phyloP scores from a whole-genome alignment of 2,797 vertebrate species.

The Argyrosomus regius region DNA sequence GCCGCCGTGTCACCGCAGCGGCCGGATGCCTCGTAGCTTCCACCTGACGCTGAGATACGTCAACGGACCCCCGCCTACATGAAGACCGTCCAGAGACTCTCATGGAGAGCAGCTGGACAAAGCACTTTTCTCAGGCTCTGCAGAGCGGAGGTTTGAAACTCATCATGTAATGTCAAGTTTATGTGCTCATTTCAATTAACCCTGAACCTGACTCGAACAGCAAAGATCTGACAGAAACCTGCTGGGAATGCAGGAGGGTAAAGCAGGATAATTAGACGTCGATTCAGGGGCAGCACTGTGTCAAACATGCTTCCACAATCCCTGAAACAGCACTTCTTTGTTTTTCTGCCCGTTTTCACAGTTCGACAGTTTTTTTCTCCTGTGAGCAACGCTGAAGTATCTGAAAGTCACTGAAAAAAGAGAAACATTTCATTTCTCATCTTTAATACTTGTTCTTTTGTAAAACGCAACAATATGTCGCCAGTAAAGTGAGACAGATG shows the following conservation, averaged over 20 bases:
- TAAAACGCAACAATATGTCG: not conserved
- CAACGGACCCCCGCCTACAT: constrained; percentile 89
- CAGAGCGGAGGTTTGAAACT: not conserved
- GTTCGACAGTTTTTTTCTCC: no score
- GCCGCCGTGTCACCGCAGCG: constrained; percentile 72
- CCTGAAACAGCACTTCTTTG: not conserved
- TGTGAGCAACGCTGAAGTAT: not conserved
- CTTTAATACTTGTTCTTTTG: not conserved
- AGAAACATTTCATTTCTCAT: not conserved
- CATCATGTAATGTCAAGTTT: not conserved
- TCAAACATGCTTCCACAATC: not conserved
- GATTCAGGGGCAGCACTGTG: not conserved
- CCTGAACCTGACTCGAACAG: not conserved
- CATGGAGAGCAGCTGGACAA: not conserved
- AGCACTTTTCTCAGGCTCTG: not conserved
- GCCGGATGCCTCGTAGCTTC: constrained; percentile 64
- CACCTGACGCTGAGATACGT: constrained; percentile 87
- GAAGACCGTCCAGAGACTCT: constrained; percentile 42
- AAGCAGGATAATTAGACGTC: not conserved
- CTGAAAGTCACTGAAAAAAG: no score
- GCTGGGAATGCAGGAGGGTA: not conserved
- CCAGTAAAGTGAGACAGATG: not conserved
- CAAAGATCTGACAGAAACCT: not conserved
- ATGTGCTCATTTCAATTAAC: not conserved
- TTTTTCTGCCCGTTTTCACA: not conserved